Base-by-base conservation (phyloP, 2,797 vertebrate genomes). In the Acipenser transmontanus region DNA sequence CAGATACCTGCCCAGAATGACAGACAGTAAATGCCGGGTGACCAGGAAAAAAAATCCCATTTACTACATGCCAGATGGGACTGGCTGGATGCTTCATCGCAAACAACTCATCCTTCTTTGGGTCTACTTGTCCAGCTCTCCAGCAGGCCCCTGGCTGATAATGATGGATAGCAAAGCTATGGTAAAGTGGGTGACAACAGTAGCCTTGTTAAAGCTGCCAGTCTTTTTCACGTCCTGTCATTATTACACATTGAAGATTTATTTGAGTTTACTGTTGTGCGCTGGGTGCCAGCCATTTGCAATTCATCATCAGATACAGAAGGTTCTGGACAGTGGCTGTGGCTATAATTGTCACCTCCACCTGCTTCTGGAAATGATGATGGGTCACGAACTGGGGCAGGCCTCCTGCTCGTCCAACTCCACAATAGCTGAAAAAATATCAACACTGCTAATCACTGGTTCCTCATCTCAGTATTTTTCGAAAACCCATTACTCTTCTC, bases 181-280 rank as follows among this genome's bases (percentile, higher is more conserved):
- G 80, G 84, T 86, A 87, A 90, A 91, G 88, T 91, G 89, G 88
- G 88, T 87, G 92, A 93, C 91, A 92, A 88, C 81, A 82, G 84
- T 84, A 83, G 90, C 89, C 92, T 93, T 93, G 91, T 93, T 94
- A 93, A 89, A 90, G 87, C 91, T 93, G 91, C 89, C 89, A 90
- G 86, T 93, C 91, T 94, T 89, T 80, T 91, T 87, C 80, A 74
- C 63, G 78, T 89, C 85, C 89, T 94, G 92, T 92, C 92, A 91
- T 93, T 93, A 94, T 91, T 91, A 93, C 91, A 93, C 79, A 81
- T 80, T 78, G 88, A 91, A 93, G 93, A 94, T 94, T 94, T 92
- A 94, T 94, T 91, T 88, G 88, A 86, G 89, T 92, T 93, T 91
- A 88, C 87, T 87, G 87, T 89, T 86, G 88, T 89, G 86, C 79